A percentile compares a stretch with the other conserved stretches of the same genome.
These are phyloP conservation scores for Apteryx owenii DNA, from an alignment of 2,113 vertebrate genomes.

Conservation along the genomic window DNA sequence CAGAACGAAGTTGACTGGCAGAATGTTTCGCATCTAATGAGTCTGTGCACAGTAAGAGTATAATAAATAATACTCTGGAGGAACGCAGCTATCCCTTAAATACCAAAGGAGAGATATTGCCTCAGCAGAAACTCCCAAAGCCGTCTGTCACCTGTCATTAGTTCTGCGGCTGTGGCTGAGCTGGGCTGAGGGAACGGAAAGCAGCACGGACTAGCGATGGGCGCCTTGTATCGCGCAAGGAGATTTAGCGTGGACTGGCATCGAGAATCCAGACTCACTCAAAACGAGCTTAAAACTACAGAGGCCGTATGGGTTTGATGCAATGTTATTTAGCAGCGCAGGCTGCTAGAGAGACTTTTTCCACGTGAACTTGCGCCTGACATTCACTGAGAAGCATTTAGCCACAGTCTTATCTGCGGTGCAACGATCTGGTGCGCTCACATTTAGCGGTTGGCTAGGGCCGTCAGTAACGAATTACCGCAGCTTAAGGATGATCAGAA, in stretches of 20 bases:
- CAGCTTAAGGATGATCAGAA: not conserved
- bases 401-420: not conserved
- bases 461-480: not conserved
- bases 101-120: conserved; percentile 54
- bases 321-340: not conserved
- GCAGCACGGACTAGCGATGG: not conserved
- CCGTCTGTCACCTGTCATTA: conserved; percentile 74
- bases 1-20: conserved; percentile 64
- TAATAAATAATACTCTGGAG: conserved; percentile 49
- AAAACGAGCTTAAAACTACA: conserved; percentile 6
- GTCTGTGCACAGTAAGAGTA: conserved; percentile 44
- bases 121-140: conserved; percentile 38
- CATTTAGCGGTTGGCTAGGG: not conserved
- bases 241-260: not conserved
- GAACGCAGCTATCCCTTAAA: conserved; percentile 31
- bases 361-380: not conserved
- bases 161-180: not conserved
- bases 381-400: not conserved
- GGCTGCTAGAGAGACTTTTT: not conserved
- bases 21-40: conserved; percentile 69
- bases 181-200: not conserved
- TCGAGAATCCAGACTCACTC: not conserved
- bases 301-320: not conserved
- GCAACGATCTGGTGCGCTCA: not conserved
- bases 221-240: not conserved